These are phyloP conservation scores for Dynastes maya DNA, from an alignment of 2,888 invertebrate species.

Conservation along the genomic window DNA sequence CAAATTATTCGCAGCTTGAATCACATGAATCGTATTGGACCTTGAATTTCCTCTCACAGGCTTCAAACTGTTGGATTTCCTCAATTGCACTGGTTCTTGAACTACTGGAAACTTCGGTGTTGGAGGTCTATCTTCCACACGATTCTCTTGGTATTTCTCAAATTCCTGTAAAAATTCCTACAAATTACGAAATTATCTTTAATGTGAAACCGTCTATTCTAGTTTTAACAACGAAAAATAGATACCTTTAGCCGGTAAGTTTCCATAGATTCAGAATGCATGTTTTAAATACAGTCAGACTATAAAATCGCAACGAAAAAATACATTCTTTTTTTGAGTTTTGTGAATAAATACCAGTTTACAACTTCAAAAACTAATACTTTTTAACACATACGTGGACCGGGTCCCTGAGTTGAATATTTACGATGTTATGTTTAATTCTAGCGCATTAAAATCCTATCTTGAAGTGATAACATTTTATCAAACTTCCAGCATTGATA, in stretches of 20 bases:
- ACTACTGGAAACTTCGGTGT: conserved; percentile 50
- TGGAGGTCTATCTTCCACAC: conserved; percentile 26
- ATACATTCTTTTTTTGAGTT: too few relatives aligned
- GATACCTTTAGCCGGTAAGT: conserved; percentile 4
- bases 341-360: too few relatives aligned
- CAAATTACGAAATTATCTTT: conserved; percentile 9
- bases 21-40: conserved; percentile 46
- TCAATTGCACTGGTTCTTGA: conserved; percentile 49
- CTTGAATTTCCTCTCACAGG: conserved; percentile 29
- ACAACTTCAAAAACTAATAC: too few relatives aligned
- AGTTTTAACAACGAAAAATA: neutral
- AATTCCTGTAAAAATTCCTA: conserved; percentile 53
- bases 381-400: too few relatives aligned
- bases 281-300: neutral
- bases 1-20: conserved; percentile 38
- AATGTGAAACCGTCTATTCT: too few relatives aligned
- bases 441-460: neutral
- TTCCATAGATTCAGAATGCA: neutral
- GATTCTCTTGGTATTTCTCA: conserved; percentile 43
- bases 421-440: neutral
- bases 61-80: conserved; percentile 32
- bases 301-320: too few relatives aligned
- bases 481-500: too few relatives aligned
- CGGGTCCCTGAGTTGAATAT: too few relatives aligned
- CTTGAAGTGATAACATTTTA: neutral